Conservation (phyloP, 2,113 vertebrate genomes). For the Cavia porcellus region DNA sequence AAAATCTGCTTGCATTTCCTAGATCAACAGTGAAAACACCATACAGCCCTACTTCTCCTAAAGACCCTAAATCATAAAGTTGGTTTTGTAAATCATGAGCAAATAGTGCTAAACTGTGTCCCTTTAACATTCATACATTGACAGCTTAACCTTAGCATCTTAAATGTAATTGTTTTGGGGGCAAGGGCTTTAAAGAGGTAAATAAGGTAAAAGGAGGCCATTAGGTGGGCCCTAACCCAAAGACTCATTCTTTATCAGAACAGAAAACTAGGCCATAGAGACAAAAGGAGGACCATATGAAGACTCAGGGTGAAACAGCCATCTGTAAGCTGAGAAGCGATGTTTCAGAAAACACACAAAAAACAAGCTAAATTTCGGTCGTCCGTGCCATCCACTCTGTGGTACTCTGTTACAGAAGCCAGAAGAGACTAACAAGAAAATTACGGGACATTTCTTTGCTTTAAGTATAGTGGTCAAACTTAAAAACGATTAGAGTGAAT, state of each 20-base stretch:
- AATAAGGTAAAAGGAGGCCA: neutral
- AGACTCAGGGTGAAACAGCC: neutral
- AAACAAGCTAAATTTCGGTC: neutral
- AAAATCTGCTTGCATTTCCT: neutral
- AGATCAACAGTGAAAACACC: neutral
- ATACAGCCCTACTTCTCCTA: neutral
- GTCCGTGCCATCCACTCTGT: neutral
- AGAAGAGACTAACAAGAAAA: neutral
- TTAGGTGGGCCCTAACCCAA: neutral
- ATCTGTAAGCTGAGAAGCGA: neutral
- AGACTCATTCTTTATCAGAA: neutral
- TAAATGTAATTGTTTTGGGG: neutral
- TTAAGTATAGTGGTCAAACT: neutral
- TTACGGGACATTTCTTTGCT: neutral
- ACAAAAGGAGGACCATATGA: neutral
- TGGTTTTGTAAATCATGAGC: neutral
- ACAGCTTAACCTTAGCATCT: neutral
- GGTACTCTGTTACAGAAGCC: neutral
- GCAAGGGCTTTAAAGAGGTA: neutral
- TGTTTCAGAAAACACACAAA: neutral
- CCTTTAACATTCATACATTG: neutral
- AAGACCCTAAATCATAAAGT: constrained; percentile 17
- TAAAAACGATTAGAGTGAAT: neutral
- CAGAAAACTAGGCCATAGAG: neutral
- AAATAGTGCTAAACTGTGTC: neutral